Evolutionary conservation across 2,888 invertebrate genomes (phyloP).

Genomic region (Rhingia campestris): DNA sequence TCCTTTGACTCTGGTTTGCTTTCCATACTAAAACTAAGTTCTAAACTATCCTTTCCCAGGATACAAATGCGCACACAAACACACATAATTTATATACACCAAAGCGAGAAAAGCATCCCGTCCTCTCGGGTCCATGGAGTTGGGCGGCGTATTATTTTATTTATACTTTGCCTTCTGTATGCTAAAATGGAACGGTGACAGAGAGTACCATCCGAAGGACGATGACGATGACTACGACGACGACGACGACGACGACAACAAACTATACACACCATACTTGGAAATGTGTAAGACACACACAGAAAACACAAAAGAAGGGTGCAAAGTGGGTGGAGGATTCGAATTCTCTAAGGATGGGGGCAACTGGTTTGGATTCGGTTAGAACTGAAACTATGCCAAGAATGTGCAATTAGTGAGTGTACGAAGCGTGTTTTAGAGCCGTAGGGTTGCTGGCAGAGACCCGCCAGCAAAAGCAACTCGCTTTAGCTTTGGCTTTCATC

Average conservation of each 20-base stretch:
- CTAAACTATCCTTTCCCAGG: constrained; percentile 64
- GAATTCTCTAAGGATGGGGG: constrained; percentile 80
- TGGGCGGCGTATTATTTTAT: constrained; percentile 65
- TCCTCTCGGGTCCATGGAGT: constrained; percentile 3
- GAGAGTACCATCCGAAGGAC: constrained; percentile 57
- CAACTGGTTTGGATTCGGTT: constrained; percentile 77
- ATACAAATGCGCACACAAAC: constrained; percentile 51
- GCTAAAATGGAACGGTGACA: constrained; percentile 65
- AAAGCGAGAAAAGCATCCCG: constrained; percentile 5
- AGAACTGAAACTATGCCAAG: constrained; percentile 96
- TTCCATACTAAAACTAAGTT: constrained; percentile 62
- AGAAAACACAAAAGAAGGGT: constrained; percentile 67
- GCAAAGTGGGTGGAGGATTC: constrained; percentile 52
- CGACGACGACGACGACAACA: constrained; percentile 56
- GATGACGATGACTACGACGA: constrained; percentile 47
- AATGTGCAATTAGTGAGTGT: constrained; percentile 96
- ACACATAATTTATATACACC: background rate
- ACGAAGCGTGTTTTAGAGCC: constrained; percentile 77
- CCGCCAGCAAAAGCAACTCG: constrained; percentile 62
- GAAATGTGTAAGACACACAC: constrained; percentile 68
- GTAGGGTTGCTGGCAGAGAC: constrained; percentile 64
- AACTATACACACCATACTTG: constrained; percentile 67
- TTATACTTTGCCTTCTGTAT: constrained; percentile 66
- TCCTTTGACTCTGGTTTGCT: constrained; percentile 62
- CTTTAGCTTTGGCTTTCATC: constrained; percentile 51